Base-by-base conservation (phyloP, 2,797 vertebrate genomes). In the Xerus rutilus region DNA sequence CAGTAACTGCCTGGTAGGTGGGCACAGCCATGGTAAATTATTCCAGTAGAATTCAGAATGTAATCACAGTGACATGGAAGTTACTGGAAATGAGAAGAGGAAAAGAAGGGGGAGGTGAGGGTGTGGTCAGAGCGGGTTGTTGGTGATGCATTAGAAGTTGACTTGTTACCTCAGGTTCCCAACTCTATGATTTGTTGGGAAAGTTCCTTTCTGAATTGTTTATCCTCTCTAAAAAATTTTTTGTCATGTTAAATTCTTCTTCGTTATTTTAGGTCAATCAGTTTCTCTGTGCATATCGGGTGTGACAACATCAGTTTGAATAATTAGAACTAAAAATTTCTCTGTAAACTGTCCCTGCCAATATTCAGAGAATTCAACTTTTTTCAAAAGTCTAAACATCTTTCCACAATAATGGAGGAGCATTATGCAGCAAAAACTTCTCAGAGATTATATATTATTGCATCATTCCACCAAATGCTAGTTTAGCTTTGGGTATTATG, bases 281-380 rank as follows among this genome's bases (percentile, higher is more conserved):
- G 0, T 78, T 39, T 91, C 13, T 92, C 43, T 62, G 64, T 79
- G 30, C 20, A 12, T 5, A 35, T 0, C 89, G 43, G 35, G 0
- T 74, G 6, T 82, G 62, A 8, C 43, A 87, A 59, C 18, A 83
- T 86, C 9, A 83, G 14, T 83, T 43, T 84, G 52, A 95, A 39
- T 90, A 74, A 67, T 3, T 76, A 25, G 47, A n/a, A 52, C 57
- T 25, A 52, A 88, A 91, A 67, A 88, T 64, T 86, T 94, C 78
- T 23, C 52, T 93, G 11, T 83, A 70, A 95, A 62, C 76, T 1
- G 0, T 89, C 32, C 32, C 74, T 70, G 67, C 23, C 25, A 57
- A 74, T 67, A 94, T 96, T 89, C 14, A 91, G 91, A 65, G 7
- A 91, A 70, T 64, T 76, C 74, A 57, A 73, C n/a, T 17, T 76